Conservation (phyloP, 2,113 vertebrate genomes). For the Engystomops pustulosus region DNA sequence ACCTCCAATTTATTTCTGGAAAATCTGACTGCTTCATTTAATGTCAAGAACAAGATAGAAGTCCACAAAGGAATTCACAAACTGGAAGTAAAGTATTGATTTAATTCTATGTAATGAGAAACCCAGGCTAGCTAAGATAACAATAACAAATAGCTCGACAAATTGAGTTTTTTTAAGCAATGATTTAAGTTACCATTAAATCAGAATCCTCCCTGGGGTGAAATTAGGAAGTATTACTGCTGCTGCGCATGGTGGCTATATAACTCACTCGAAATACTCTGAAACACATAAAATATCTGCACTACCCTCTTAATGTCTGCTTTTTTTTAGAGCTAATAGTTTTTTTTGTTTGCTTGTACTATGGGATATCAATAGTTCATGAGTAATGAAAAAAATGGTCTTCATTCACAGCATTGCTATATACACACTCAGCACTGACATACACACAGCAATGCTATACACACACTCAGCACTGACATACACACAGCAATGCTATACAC, state of each 20-base stretch:
- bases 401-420: too few species aligned
- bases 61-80: neutral
- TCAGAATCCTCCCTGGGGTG: neutral
- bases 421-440: too few species aligned
- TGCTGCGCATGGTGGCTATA: neutral
- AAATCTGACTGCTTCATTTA: conserved; percentile 25
- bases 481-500: too few species aligned
- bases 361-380: neutral
- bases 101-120: conserved; percentile 20
- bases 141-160: conserved; percentile 12
- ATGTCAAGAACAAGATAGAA: conserved; percentile 15
- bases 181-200: conserved; percentile 23
- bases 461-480: too few species aligned
- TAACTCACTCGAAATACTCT: neutral
- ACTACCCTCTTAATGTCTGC: neutral
- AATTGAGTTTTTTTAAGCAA: conserved; percentile 5
- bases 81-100: conserved; percentile 8
- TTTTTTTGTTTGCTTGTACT: neutral
- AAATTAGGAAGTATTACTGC: neutral
- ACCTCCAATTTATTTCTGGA: conserved; percentile 13
- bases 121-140: neutral
- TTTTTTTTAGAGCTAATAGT: neutral
- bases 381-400: neutral
- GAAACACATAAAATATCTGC: neutral
- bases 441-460: too few species aligned